phyloP scores from a whole-genome alignment of 2,797 vertebrate genomes.

The Hippopotamyrus pictus region DNA sequence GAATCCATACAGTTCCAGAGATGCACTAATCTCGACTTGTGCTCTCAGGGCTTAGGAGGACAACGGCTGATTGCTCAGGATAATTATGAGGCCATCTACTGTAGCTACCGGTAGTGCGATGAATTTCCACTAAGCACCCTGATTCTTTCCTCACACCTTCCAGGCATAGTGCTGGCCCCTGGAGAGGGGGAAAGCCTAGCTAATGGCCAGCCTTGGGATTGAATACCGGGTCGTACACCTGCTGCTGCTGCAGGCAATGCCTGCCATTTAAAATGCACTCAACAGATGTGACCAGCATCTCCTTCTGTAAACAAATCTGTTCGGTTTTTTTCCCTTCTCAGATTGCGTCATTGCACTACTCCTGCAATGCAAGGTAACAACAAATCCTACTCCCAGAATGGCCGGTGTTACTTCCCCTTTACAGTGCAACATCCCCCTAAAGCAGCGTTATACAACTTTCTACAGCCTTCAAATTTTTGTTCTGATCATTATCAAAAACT shows the following conservation, averaged over 20 bases:
- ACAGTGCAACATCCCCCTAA: background rate
- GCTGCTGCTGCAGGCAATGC: constrained; percentile 13
- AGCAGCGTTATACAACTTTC: background rate
- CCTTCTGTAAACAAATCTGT: constrained; percentile 21
- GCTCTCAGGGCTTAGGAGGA: background rate
- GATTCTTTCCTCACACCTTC: constrained; percentile 15
- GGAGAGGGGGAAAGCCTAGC: background rate
- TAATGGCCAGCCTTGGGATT: constrained; percentile 16
- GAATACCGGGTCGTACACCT: constrained; percentile 3
- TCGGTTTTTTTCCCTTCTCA: background rate
- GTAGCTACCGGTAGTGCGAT: background rate
- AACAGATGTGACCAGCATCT: constrained; percentile 16
- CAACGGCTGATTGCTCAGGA: background rate
- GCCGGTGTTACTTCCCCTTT: background rate
- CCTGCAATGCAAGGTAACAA: constrained; percentile 5
- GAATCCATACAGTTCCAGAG: background rate
- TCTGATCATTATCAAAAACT: background rate
- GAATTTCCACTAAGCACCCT: background rate
- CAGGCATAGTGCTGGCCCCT: constrained; percentile 15
- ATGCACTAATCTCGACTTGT: background rate
- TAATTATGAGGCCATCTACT: background rate
- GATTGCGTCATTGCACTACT: background rate
- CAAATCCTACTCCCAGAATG: background rate
- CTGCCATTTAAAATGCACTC: constrained; percentile 18
- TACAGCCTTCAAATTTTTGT: background rate